Evolutionary conservation across 2,888 invertebrate genomes (phyloP).

Genomic region (Coenonympha arcania): DNA sequence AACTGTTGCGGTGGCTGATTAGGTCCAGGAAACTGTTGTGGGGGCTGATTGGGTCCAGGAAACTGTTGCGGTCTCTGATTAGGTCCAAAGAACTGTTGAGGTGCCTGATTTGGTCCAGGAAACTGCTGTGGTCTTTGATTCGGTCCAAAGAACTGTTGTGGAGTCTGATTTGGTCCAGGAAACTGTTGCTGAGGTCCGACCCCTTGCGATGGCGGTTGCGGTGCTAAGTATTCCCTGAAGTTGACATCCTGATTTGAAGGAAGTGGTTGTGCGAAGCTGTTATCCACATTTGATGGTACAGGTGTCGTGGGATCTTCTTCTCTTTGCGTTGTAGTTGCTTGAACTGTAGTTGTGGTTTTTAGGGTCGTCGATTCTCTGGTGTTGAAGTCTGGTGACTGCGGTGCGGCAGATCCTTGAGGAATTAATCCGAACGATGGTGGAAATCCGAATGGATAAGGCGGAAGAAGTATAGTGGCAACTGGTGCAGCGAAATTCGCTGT

Average conservation of each 20-base stretch:
- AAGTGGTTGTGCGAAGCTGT: conserved; percentile 55
- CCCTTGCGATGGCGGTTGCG: conserved; percentile 28
- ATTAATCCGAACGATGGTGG: conserved; percentile 52
- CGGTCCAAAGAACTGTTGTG: neutral
- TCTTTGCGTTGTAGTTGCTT: conserved; percentile 39
- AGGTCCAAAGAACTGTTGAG: neutral
- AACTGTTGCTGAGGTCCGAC: conserved; percentile 17
- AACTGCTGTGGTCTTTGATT: neutral
- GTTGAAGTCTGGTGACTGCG: conserved; percentile 40
- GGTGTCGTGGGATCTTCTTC: conserved; percentile 49
- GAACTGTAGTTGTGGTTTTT: conserved; percentile 25
- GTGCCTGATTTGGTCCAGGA: neutral
- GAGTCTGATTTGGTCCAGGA: neutral
- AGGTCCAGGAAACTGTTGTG: neutral
- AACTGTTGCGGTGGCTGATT: conserved; percentile 28
- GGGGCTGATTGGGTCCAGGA: conserved; percentile 2
- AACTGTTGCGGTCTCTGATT: conserved; percentile 1
- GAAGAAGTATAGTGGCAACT: conserved; percentile 60
- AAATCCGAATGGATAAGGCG: conserved; percentile 63
- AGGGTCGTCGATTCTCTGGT: conserved; percentile 44
- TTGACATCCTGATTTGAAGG: conserved; percentile 55
- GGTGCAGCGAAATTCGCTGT: conserved; percentile 65
- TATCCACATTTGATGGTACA: conserved; percentile 50
- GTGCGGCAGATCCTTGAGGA: conserved; percentile 38
- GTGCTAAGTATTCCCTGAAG: conserved; percentile 47